phyloP scores from a whole-genome alignment of 2,797 vertebrate genomes.

The Borostomias antarcticus region DNA sequence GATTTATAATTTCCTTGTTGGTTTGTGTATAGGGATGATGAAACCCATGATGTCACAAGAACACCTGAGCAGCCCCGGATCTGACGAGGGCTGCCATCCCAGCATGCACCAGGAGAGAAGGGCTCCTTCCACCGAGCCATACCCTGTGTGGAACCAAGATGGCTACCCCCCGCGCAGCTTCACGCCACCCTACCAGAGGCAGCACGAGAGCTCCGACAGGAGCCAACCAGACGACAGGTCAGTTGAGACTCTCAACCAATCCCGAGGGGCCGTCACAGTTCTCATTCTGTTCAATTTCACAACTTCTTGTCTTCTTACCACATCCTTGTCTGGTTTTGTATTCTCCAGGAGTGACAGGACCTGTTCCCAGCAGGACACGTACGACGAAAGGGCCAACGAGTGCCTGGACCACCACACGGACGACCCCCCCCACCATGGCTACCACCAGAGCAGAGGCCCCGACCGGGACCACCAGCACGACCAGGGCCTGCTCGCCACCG shows the following conservation, averaged over 20 bases:
- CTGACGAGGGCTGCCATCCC: conserved; percentile 86
- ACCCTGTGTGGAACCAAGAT: conserved; percentile 90
- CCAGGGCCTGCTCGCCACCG: conserved; percentile 69
- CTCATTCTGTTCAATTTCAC: neutral
- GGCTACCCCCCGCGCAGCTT: conserved; percentile 88
- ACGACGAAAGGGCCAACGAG: conserved; percentile 86
- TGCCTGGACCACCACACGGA: conserved; percentile 71
- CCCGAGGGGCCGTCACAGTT: neutral
- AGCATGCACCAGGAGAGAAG: conserved; percentile 85
- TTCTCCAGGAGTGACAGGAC: conserved; percentile 79
- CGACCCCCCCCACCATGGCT: conserved; percentile 71
- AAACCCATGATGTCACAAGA: conserved; percentile 90
- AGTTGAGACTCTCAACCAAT: conserved; percentile 27
- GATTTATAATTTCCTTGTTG: no score
- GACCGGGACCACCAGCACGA: conserved; percentile 80
- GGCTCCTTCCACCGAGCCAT: conserved; percentile 79
- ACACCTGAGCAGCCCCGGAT: conserved; percentile 81
- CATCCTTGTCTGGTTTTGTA: neutral
- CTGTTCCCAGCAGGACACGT: conserved; percentile 83
- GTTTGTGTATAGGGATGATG: conserved; percentile 87
- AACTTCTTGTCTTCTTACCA: neutral
- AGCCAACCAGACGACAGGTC: conserved; percentile 83
- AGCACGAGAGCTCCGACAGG: conserved; percentile 76
- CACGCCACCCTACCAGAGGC: conserved; percentile 87
- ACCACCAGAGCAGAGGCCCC: conserved; percentile 76